phyloP scores from a whole-genome alignment of 2,797 vertebrate species.

The Morus bassanus region DNA sequence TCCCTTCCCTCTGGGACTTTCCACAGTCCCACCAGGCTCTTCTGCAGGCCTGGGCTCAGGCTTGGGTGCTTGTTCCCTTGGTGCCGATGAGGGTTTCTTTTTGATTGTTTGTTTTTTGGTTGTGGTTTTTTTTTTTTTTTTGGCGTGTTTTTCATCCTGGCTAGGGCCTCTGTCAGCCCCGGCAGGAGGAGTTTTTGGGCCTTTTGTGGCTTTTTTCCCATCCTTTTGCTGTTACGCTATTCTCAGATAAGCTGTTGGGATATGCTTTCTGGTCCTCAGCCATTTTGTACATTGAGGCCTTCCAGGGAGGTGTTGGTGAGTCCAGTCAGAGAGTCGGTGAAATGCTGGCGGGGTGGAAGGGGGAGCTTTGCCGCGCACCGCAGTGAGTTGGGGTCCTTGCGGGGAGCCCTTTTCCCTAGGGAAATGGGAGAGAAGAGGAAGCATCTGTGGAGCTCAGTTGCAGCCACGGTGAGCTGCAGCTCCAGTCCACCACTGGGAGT shows the following conservation, averaged over 20 bases:
- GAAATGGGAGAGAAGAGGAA: background rate
- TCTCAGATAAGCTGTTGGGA: background rate
- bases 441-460: background rate
- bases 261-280: slow-evolving; percentile 31
- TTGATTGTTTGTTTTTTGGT: too few relatives aligned
- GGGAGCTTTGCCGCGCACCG: background rate
- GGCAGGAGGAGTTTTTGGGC: background rate
- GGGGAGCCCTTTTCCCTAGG: fast-evolving
- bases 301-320: background rate
- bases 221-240: background rate
- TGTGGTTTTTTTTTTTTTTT: background rate
- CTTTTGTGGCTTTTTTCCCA: background rate
- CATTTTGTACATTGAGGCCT: slow-evolving; percentile 48
- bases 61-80: background rate
- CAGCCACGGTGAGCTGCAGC: fast-evolving
- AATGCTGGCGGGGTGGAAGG: background rate
- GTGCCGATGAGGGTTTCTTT: background rate
- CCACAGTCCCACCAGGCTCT: background rate
- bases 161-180: background rate
- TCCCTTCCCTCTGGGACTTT: slow-evolving; percentile 56
- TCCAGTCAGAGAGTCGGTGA: fast-evolving
- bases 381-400: background rate
- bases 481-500: background rate
- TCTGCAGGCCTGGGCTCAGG: background rate
- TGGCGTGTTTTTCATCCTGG: background rate